Evolutionary conservation across 2,797 vertebrate genomes (phyloP).

Genomic region (Chelon auratus): DNA sequence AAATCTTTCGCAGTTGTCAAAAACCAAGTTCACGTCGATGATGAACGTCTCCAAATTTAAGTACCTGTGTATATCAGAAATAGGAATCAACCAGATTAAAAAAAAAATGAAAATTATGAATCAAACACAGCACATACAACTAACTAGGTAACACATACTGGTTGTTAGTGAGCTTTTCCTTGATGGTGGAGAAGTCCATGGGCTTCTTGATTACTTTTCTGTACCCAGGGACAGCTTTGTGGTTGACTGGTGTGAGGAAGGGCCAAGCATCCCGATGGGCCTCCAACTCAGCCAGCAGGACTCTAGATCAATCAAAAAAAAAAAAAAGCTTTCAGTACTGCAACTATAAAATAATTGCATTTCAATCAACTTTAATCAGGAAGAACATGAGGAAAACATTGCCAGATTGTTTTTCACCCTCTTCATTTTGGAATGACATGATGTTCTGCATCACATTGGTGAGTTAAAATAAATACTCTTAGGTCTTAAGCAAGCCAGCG

Average conservation of each 20-base stretch:
- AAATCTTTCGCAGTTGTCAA: constrained; percentile 99
- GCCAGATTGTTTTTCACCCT: neutral
- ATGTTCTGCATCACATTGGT: neutral
- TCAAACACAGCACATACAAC: neutral
- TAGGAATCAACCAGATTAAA: neutral
- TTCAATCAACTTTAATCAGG: constrained; percentile 81
- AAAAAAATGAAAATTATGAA: neutral
- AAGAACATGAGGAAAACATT: neutral
- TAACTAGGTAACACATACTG: constrained; percentile 85
- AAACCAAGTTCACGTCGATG: constrained; percentile 94
- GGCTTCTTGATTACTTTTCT: constrained; percentile 97
- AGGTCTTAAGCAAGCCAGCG: too few relatives aligned
- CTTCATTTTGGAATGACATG: neutral
- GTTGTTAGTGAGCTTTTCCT: constrained; percentile 93
- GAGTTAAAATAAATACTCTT: neutral
- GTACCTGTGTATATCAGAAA: constrained; percentile 85
- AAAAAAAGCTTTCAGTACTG: neutral
- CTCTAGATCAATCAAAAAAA: constrained; percentile 78
- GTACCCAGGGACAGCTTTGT: constrained; percentile 96
- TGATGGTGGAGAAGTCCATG: constrained; percentile 98
- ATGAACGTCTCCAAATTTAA: constrained; percentile 92
- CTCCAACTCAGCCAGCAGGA: constrained; percentile 94
- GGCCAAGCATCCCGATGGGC: constrained; percentile 97
- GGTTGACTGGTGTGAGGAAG: constrained; percentile 95
- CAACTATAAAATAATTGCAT: neutral